Percentiles rank a stretch among this genome's conserved stretches.
phyloP scores from a whole-genome alignment of 2,113 vertebrate genomes.

The Coregonus clupeaformis region DNA sequence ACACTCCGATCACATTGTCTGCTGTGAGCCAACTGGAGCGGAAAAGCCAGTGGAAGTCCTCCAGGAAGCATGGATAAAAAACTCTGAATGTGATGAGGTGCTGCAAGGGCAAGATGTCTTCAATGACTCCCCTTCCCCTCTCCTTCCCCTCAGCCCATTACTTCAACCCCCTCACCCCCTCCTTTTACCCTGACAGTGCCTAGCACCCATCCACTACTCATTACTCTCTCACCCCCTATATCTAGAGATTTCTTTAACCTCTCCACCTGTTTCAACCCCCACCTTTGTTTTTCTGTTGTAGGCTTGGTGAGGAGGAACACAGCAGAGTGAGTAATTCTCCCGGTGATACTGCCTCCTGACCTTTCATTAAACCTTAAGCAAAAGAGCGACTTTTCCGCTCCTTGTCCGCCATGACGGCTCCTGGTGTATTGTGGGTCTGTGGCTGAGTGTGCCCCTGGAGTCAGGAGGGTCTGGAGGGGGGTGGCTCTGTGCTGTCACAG shows the following conservation, averaged over 20 bases:
- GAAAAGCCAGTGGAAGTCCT: constrained; percentile 70
- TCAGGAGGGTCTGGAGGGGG: neutral
- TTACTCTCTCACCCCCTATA: constrained; percentile 62
- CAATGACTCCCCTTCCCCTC: constrained; percentile 12
- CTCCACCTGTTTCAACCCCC: constrained; percentile 59
- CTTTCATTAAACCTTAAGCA: constrained; percentile 67
- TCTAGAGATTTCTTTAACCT: constrained; percentile 38
- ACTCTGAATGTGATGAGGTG: constrained; percentile 50
- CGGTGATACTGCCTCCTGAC: constrained; percentile 60
- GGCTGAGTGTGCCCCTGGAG: constrained; percentile 22
- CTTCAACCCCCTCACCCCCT: constrained; percentile 31
- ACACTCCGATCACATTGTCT: constrained; percentile 62
- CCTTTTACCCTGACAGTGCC: constrained; percentile 59
- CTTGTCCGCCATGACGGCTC: constrained; percentile 50
- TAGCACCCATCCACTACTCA: constrained; percentile 36
- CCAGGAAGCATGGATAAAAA: constrained; percentile 59
- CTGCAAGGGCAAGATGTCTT: constrained; percentile 61
- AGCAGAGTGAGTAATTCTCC: constrained; percentile 65
- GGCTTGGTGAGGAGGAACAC: constrained; percentile 49
- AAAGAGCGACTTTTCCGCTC: constrained; percentile 53
- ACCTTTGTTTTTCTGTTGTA: constrained; percentile 37
- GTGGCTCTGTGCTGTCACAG: constrained; percentile 49
- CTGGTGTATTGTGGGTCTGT: constrained; percentile 50
- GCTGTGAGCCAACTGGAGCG: constrained; percentile 61
- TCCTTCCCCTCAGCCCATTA: constrained; percentile 39